Conservation (phyloP, 2,113 vertebrate species). For the Pogonocichla stellata region DNA sequence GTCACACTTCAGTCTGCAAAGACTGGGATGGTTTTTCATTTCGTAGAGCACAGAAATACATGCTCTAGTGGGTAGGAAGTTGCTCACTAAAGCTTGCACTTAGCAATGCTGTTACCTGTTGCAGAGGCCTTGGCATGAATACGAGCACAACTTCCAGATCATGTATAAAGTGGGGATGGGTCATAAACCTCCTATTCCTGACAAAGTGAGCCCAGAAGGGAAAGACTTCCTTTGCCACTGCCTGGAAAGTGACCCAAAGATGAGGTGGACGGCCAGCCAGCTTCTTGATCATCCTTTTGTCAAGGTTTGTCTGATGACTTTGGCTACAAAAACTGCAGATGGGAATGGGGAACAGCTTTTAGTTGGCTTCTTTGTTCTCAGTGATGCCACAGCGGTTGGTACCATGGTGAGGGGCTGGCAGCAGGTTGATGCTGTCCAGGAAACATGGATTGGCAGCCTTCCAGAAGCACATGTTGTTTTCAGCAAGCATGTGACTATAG, state of each 20-base stretch:
- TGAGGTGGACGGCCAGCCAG: constrained; percentile 94
- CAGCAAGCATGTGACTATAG: neutral
- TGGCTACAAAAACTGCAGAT: neutral
- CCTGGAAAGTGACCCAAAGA: constrained; percentile 95
- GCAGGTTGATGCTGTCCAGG: neutral
- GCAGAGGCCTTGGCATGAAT: constrained; percentile 98
- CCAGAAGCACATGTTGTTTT: neutral
- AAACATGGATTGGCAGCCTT: neutral
- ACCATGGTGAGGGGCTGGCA: neutral
- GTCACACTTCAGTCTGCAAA: neutral
- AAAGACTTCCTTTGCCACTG: constrained; percentile 96
- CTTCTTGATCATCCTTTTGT: constrained; percentile 97
- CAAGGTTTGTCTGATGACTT: constrained; percentile 82
- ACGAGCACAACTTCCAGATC: constrained; percentile 99
- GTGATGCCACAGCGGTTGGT: neutral
- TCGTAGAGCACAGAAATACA: neutral
- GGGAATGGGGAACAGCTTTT: neutral
- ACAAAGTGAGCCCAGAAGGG: constrained; percentile 94
- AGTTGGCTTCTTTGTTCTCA: neutral
- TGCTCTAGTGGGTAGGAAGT: neutral
- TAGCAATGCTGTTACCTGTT: neutral
- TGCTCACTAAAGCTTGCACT: neutral
- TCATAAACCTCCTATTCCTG: constrained; percentile 95
- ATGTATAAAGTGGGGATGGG: constrained; percentile 99
- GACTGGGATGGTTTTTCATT: neutral